Percentiles rank a stretch among this genome's conserved stretches.
Conservation (phyloP, 2,797 vertebrate genomes). For the Alca torda region DNA sequence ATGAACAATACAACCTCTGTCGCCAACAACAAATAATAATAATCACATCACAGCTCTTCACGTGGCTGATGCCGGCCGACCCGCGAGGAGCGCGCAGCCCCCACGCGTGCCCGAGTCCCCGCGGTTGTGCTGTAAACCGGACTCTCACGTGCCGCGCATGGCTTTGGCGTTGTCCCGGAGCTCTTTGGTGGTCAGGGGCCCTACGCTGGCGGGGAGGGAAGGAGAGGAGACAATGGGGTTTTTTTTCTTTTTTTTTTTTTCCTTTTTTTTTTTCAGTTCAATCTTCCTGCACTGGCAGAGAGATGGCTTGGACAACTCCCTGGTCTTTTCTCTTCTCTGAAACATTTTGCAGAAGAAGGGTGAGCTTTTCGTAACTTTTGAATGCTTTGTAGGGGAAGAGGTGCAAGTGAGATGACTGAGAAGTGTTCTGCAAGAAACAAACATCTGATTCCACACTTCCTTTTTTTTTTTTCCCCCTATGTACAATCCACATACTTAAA, state of each 20-base stretch:
- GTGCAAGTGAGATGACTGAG: slow-evolving; percentile 30
- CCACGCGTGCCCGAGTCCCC: neutral
- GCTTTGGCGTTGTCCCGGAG: neutral
- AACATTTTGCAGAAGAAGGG: neutral
- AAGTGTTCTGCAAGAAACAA: slow-evolving; percentile 13
- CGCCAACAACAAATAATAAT: neutral
- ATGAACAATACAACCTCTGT: slow-evolving; percentile 14
- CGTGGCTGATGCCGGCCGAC: neutral
- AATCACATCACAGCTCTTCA: slow-evolving; percentile 46
- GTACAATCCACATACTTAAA: slow-evolving; percentile 41
- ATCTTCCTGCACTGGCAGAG: neutral
- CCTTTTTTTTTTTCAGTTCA: neutral
- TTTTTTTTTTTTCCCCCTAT: neutral
- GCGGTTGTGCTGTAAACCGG: neutral
- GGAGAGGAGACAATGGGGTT: neutral
- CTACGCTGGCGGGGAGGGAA: neutral
- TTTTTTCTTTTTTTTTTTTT: fast-evolving
- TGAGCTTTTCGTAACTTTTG: neutral
- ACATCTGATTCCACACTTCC: slow-evolving; percentile 5
- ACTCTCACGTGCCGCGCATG: neutral
- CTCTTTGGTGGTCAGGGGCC: neutral
- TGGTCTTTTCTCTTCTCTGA: neutral
- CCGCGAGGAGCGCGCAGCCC: neutral
- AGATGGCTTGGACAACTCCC: neutral
- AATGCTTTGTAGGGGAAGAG: slow-evolving; percentile 26